A percentile compares a stretch with the other conserved stretches of the same genome.
Evolutionary conservation across 2,797 vertebrate species (phyloP).

Genomic region (Sparus aurata): DNA sequence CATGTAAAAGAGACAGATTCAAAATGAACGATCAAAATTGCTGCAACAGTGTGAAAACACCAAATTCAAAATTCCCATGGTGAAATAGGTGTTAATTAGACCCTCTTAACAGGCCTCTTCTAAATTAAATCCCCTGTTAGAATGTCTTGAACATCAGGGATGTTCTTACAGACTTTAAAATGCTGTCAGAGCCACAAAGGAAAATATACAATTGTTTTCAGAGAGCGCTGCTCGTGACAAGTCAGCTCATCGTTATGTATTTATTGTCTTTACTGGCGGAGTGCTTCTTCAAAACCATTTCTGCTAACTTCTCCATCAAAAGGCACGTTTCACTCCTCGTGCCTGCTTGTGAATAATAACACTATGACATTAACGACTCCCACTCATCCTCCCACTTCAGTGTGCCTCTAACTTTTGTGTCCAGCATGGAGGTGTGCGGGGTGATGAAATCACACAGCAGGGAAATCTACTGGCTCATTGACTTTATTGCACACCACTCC

Average conservation of each 20-base stretch:
- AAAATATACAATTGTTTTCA: conserved; percentile 1
- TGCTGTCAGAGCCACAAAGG: not conserved
- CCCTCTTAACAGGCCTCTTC: not conserved
- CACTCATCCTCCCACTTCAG: conserved; percentile 62
- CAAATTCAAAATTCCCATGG: not conserved
- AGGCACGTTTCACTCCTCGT: conserved; percentile 40
- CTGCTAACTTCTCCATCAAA: conserved; percentile 19
- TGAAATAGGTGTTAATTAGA: not conserved
- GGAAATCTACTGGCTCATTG: conserved; percentile 65
- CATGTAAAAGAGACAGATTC: not conserved
- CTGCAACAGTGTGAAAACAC: not conserved
- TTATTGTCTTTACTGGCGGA: not conserved
- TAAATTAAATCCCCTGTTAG: not conserved
- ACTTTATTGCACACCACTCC: conserved; percentile 58
- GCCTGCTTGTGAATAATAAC: conserved; percentile 66
- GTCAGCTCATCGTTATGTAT: not conserved
- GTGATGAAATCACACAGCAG: conserved; percentile 71
- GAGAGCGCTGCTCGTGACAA: not conserved
- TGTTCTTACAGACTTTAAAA: not conserved
- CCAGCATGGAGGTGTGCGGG: conserved; percentile 63
- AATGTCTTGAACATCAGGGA: not conserved
- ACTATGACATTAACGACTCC: conserved; percentile 72
- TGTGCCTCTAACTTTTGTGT: conserved; percentile 56
- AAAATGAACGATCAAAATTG: not conserved
- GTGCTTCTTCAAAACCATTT: conserved; percentile 12